phyloP scores from a whole-genome alignment of 2,797 vertebrate genomes.

The Gymnodraco acuticeps region DNA sequence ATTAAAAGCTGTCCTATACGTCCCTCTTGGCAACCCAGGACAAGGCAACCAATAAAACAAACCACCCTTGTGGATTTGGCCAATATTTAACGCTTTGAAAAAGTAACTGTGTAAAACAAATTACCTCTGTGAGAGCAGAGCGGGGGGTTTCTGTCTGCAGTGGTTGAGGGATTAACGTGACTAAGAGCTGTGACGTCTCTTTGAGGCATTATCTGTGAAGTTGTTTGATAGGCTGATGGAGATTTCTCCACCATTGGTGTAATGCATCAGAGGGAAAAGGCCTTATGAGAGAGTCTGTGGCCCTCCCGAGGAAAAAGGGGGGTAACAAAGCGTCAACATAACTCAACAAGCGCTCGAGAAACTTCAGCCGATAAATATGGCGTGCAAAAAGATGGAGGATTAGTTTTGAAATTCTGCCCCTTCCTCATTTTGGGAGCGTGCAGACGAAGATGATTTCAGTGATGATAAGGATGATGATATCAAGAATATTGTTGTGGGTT shows the following conservation, averaged over 20 bases:
- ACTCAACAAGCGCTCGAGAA: slow-evolving; percentile 46
- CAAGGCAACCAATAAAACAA: slow-evolving; percentile 79
- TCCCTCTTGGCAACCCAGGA: slow-evolving; percentile 76
- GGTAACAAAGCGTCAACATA: slow-evolving; percentile 14
- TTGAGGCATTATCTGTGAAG: slow-evolving; percentile 78
- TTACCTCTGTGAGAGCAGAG: slow-evolving; percentile 59
- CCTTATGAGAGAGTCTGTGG: slow-evolving; percentile 1
- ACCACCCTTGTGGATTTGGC: slow-evolving; percentile 68
- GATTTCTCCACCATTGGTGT: slow-evolving; percentile 49
- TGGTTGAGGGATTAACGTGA: slow-evolving; percentile 71
- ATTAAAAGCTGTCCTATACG: slow-evolving; percentile 81
- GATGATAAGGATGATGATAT: slow-evolving; percentile 22
- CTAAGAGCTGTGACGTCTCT: slow-evolving; percentile 73
- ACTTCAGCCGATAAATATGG: slow-evolving; percentile 14
- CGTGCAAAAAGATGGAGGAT: slow-evolving; percentile 20
- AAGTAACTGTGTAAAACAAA: slow-evolving; percentile 82
- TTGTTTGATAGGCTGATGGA: slow-evolving; percentile 73
- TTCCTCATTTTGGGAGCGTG: slow-evolving; percentile 38
- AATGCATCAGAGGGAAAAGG: slow-evolving; percentile 53
- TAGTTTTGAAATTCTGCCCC: slow-evolving; percentile 23
- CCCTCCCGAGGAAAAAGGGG: background rate
- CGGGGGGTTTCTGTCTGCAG: slow-evolving; percentile 60
- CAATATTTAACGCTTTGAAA: slow-evolving; percentile 79
- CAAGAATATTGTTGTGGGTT: background rate
- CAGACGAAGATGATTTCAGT: slow-evolving; percentile 13